Base-by-base conservation (phyloP, 2,888 invertebrate species). In the Norana najaformis region DNA sequence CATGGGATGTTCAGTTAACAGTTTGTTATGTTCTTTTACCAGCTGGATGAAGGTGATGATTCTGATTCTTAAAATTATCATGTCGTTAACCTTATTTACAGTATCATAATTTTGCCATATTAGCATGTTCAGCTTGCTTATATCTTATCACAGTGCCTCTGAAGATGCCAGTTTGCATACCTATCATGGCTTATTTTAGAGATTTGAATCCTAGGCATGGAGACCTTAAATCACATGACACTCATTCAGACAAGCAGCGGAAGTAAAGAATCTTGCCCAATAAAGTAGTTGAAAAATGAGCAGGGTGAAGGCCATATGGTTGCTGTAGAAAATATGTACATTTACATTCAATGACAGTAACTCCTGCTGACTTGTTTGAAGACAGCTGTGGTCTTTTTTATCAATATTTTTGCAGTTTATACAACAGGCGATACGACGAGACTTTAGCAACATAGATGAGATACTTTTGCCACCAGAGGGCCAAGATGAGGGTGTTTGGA, bases 401-500 rank as follows among this genome's bases (percentile, higher is more conserved):
- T 82, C 69, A 30, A 37, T 53, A 85, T 85, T 35, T 37, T 90
- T 92, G 34, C 92, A 95, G 95, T 99, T 98, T 94, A 99, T 99
- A 94, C 99, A 99, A 95, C 99, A 99, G 95, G 97, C 98, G 92
- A 99, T 99, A 93, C 96, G 98, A 92, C 96, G 97, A 92, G 98
- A 99, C 95, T 98, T 98, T 39, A 96, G 97, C 20, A 98, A 98
- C 95, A 97, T 99, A 91, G 98, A 98, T 93, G 96, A 97, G 91
- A 99, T 99, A 94, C 96, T 99, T 89, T 98, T 97, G 93, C 98
- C 99, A 96, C 99, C 99, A 3, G 98, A 99, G 93, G 97, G 97
- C 36, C 98, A 99, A 95, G 99, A 99, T 94, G 98, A 99, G 95
- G 99, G 99, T 83, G 99, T 99, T 89, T 99, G 99, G 99, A 99